phyloP scores from a whole-genome alignment of 1,140 invertebrate species.

The Drosophila micromelanica region DNA sequence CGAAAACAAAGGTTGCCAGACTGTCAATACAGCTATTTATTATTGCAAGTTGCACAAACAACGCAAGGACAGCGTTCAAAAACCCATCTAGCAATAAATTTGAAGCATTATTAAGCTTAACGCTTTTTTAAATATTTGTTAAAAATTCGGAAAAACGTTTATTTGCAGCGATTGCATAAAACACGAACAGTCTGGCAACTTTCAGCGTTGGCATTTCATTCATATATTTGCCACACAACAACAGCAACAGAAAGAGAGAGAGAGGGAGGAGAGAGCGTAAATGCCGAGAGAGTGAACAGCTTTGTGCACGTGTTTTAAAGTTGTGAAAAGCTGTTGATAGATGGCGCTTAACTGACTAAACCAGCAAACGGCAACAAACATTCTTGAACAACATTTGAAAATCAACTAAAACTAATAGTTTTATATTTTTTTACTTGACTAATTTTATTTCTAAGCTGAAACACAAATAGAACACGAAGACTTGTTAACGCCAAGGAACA shows the following conservation, averaged over 20 bases:
- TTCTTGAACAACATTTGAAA: no score
- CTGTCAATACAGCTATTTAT: conserved; percentile 32
- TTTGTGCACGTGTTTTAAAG: conserved; percentile 19
- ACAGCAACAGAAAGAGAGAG: neutral
- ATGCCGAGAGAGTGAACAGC: conserved; percentile 13
- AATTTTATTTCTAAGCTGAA: neutral
- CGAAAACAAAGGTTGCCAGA: conserved; percentile 71
- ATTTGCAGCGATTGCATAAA: conserved; percentile 21
- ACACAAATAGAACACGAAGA: no score
- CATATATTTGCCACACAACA: conserved; percentile 30
- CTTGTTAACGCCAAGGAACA: conserved; percentile 55
- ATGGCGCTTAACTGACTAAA: conserved; percentile 8
- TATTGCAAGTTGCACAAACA: conserved; percentile 15
- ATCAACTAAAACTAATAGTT: no score
- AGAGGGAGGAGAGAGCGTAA: conserved; percentile 8
- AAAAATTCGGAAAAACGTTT: neutral
- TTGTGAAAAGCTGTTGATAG: conserved; percentile 30
- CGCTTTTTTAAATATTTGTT: neutral
- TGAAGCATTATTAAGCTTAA: neutral
- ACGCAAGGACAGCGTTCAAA: neutral
- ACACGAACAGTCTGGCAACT: conserved; percentile 33
- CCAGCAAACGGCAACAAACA: no score
- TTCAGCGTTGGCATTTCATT: conserved; percentile 43
- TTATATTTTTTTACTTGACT: neutral
- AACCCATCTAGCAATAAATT: no score